phyloP scores from a whole-genome alignment of 1,140 invertebrate genomes.

The Tribolium castaneum region DNA sequence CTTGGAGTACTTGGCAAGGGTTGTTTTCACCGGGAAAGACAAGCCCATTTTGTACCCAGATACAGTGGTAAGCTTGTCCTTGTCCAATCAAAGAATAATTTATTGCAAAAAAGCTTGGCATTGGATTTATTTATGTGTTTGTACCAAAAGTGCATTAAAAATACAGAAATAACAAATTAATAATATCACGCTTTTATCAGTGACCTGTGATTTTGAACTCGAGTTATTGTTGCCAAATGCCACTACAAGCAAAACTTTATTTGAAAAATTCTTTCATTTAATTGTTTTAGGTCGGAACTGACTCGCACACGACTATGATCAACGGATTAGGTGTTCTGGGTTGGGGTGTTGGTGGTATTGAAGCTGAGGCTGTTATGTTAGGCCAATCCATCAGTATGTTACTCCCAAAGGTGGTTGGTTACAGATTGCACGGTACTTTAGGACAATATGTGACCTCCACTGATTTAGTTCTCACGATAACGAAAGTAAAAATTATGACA shows the following conservation, averaged over 20 bases:
- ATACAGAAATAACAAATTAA: too few species aligned
- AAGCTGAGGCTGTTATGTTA: slow-evolving; percentile 92
- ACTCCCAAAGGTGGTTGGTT: slow-evolving; percentile 95
- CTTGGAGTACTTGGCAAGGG: slow-evolving; percentile 93
- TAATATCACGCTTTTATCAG: too few species aligned
- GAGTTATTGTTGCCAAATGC: too few species aligned
- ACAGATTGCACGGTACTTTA: slow-evolving; percentile 86
- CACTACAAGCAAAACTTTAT: too few species aligned
- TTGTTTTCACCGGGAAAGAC: slow-evolving; percentile 86
- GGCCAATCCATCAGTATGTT: slow-evolving; percentile 98
- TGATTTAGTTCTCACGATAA: slow-evolving; percentile 97
- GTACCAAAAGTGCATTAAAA: too few species aligned
- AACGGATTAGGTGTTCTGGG: slow-evolving; percentile 88
- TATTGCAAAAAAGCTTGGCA: too few species aligned
- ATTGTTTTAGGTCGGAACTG: slow-evolving; percentile 82
- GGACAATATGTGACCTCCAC: slow-evolving; percentile 93
- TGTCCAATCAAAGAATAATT: background rate
- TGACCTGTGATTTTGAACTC: too few species aligned
- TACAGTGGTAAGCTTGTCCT: slow-evolving; percentile 75
- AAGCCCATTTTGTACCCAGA: slow-evolving; percentile 85
- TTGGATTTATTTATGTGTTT: too few species aligned
- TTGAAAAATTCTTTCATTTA: too few species aligned
- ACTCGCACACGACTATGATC: slow-evolving; percentile 99
- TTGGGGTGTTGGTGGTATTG: slow-evolving; percentile 85
- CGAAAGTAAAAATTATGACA: slow-evolving; percentile 76